Evolutionary conservation across 2,797 vertebrate genomes (phyloP).

Genomic region (Erithacus rubecula): DNA sequence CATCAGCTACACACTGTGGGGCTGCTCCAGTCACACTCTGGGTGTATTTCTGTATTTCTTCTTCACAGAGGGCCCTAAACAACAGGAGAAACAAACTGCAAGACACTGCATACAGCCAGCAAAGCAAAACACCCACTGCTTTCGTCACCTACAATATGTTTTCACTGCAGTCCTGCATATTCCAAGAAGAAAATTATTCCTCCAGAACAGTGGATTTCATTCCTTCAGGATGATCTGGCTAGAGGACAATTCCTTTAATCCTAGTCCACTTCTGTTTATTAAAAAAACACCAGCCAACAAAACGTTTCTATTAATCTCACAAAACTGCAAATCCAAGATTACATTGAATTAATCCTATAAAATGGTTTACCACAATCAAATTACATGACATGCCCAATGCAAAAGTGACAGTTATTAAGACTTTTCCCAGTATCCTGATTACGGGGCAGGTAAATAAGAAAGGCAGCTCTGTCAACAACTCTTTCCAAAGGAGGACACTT

Average conservation of each 20-base stretch:
- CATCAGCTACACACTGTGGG: neutral
- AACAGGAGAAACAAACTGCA: neutral
- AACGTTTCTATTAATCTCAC: accelerated
- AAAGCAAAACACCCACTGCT: neutral
- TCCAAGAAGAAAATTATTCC: neutral
- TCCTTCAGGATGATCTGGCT: neutral
- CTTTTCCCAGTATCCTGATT: neutral
- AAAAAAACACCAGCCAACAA: too few relatives aligned
- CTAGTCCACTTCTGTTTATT: neutral
- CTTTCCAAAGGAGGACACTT: neutral
- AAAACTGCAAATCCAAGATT: neutral
- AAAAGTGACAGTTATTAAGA: slow-evolving; percentile 3
- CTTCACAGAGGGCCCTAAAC: accelerated
- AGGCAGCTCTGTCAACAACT: neutral
- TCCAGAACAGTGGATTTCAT: neutral
- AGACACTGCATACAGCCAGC: neutral
- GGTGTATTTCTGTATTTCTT: neutral
- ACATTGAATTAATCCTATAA: neutral
- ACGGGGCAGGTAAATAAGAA: neutral
- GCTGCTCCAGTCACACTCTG: neutral
- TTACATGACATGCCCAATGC: neutral
- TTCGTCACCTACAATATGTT: neutral
- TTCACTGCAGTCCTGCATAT: neutral
- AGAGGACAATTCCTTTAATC: neutral
- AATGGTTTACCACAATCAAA: neutral